Conservation (phyloP, 2,888 invertebrate species). For the Marasmarcha lunaedactyla region DNA sequence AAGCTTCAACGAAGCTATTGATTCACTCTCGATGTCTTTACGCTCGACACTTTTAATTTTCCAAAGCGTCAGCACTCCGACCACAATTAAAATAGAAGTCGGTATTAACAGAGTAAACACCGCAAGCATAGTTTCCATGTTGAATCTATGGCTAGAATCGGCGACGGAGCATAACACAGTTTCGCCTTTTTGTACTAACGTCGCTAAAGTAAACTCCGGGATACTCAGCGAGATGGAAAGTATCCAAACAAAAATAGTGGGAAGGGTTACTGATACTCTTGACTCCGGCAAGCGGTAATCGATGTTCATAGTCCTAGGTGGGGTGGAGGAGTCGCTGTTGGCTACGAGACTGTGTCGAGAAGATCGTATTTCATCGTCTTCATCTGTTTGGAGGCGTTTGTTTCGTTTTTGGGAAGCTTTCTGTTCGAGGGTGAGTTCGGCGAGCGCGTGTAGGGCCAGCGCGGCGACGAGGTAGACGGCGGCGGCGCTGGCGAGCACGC, state of each 20-base stretch:
- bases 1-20: conserved; percentile 39
- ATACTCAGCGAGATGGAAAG: conserved; percentile 69
- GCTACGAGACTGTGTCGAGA: conserved; percentile 60
- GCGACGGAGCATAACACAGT: conserved; percentile 58
- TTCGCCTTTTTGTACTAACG: conserved; percentile 44
- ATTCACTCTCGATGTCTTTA: conserved; percentile 26
- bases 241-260: conserved; percentile 70
- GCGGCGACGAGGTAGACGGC: conserved; percentile 67
- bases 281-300: conserved; percentile 60
- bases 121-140: conserved; percentile 47
- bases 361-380: conserved; percentile 54
- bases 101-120: conserved; percentile 52
- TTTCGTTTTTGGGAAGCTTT: conserved; percentile 37
- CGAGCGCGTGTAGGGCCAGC: conserved; percentile 69
- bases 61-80: conserved; percentile 30
- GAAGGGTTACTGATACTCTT: conserved; percentile 58
- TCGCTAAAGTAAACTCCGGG: conserved; percentile 68
- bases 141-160: conserved; percentile 56
- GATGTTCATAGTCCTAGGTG: conserved; percentile 62
- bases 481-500: conserved; percentile 67
- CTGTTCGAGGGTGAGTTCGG: conserved; percentile 63
- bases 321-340: conserved; percentile 55
- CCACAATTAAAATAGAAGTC: conserved; percentile 33
- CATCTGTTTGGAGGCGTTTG: conserved; percentile 34
- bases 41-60: conserved; percentile 32